Conservation (phyloP, 2,113 vertebrate species). For the Rynchops niger region DNA sequence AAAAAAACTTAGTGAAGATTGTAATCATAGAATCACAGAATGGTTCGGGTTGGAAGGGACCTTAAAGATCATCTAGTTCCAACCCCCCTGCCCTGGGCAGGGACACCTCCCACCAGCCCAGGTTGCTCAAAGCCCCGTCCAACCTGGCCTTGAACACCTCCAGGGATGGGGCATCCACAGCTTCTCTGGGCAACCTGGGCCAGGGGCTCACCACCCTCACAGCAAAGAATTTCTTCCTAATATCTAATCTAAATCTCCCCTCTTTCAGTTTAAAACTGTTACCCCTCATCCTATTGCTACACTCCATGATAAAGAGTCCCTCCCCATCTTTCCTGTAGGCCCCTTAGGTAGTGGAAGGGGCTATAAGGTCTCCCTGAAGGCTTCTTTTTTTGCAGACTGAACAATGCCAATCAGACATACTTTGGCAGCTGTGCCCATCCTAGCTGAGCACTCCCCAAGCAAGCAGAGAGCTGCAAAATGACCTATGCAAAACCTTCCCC, state of each 20-base stretch:
- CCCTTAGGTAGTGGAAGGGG: neutral
- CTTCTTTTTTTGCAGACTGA: neutral
- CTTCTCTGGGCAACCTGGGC: neutral
- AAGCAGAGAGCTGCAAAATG: neutral
- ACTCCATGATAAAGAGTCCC: neutral
- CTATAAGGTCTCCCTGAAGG: neutral
- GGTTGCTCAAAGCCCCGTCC: neutral
- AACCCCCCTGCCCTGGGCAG: neutral
- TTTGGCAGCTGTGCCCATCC: neutral
- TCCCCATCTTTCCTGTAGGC: neutral
- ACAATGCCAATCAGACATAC: neutral
- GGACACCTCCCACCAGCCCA: neutral
- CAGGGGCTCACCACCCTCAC: neutral
- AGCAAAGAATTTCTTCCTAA: neutral
- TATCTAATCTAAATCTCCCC: neutral
- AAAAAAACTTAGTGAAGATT: neutral
- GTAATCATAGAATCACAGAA: neutral
- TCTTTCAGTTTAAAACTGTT: neutral
- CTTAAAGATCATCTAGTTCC: neutral
- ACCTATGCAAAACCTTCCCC: neutral
- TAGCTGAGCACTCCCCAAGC: neutral
- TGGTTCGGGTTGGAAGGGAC: neutral
- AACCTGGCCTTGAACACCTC: neutral
- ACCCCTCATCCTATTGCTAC: neutral
- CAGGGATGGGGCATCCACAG: neutral